These are phyloP conservation scores for Mobula birostris DNA, from an alignment of 2,113 vertebrate species.

Conservation along the genomic window DNA sequence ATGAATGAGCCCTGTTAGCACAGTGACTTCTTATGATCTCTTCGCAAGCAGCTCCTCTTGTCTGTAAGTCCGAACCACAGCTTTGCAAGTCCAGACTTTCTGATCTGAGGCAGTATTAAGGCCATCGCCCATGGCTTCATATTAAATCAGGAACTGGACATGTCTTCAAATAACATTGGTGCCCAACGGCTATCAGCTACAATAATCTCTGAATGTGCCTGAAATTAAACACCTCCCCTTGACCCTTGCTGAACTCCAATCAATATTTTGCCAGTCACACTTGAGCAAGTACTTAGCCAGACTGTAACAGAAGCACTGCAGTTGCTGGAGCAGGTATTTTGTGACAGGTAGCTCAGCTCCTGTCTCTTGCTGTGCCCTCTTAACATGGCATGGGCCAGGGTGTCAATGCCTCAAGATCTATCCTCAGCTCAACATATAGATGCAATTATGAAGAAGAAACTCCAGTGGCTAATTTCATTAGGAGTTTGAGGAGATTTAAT, in stretches of 20 bases:
- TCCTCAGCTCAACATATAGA: no score
- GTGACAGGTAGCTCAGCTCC: not conserved
- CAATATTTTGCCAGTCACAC: not conserved
- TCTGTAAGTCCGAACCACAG: not conserved
- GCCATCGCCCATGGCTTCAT: not conserved
- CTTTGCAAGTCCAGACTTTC: not conserved
- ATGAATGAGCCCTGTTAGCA: constrained; percentile 26
- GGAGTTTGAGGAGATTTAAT: no score
- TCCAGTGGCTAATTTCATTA: no score
- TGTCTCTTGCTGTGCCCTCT: not conserved
- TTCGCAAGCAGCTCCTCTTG: not conserved
- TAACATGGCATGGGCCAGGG: no score
- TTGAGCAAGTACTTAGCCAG: not conserved
- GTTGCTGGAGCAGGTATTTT: not conserved
- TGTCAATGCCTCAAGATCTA: no score
- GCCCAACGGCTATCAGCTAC: not conserved
- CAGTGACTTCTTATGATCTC: not conserved
- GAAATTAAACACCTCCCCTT: not conserved
- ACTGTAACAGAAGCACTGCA: no score
- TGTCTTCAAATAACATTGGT: not conserved
- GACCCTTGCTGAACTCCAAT: not conserved
- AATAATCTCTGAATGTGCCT: not conserved
- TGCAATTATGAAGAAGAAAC: no score
- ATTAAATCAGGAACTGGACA: not conserved
- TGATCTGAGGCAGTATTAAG: not conserved